Evolutionary conservation across 1,140 invertebrate genomes (phyloP).

Genomic region (Sogatella furcifera): DNA sequence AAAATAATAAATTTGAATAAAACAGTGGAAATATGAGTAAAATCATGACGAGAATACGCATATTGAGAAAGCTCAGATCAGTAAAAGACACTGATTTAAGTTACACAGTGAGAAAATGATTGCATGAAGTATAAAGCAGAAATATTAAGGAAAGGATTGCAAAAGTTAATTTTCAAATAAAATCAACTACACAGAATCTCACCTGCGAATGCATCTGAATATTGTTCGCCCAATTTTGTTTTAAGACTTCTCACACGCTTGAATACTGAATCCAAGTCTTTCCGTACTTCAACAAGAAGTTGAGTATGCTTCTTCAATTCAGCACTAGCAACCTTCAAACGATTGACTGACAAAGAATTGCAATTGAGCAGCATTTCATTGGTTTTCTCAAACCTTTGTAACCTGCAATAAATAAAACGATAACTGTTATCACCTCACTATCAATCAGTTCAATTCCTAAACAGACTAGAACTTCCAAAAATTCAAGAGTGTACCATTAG

Average conservation of each 20-base stretch:
- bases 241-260: slow-evolving; percentile 57
- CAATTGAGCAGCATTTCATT: slow-evolving; percentile 96
- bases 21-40: too few relatives aligned
- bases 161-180: too few relatives aligned
- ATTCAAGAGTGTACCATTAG: too few relatives aligned
- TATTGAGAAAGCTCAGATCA: too few relatives aligned
- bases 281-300: slow-evolving; percentile 52
- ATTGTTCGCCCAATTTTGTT: slow-evolving; percentile 68
- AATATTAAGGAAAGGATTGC: too few relatives aligned
- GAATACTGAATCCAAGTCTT: slow-evolving; percentile 49
- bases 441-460: too few relatives aligned
- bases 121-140: too few relatives aligned
- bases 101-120: too few relatives aligned
- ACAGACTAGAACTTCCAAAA: too few relatives aligned
- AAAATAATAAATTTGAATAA: too few relatives aligned
- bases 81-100: too few relatives aligned
- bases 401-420: slow-evolving; percentile 47
- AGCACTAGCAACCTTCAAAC: slow-evolving; percentile 64
- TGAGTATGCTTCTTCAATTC: slow-evolving; percentile 87
- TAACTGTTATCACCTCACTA: background rate
- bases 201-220: slow-evolving; percentile 73
- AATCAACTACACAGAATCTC: slow-evolving; percentile 15
- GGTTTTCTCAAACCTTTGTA: slow-evolving; percentile 91
- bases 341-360: slow-evolving; percentile 71
- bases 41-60: too few relatives aligned